Base-by-base conservation (phyloP, 2,797 vertebrate genomes). In the Danio aesculapii region DNA sequence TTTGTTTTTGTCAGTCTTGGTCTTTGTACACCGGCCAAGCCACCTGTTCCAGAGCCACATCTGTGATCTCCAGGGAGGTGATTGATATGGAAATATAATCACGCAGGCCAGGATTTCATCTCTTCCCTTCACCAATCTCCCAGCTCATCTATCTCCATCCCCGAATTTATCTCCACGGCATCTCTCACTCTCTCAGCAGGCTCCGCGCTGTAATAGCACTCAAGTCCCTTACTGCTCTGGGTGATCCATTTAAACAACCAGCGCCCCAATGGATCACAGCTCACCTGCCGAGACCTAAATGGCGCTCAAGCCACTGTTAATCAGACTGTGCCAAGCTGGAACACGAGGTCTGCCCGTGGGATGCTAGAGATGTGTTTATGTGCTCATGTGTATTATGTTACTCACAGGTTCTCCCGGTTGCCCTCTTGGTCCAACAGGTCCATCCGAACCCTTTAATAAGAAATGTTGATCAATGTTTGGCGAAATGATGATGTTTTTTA, bases 331-430 rank as follows among this genome's bases (percentile, higher is more conserved):
- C 86, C 64, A 75, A 79, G 84, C 87, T 52, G 80, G 64, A 46
- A 81, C 67, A 59, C 30, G 9, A 30, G 44, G 57, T 64, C 58
- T 62, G 58, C 62, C 57, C 50, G 13, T 61, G 6, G 62, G 69
- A 39, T 62, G 50, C 72, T 57, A 53, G 44, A 72, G 13, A 39
- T 19, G 50, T 53, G 46, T 67, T 17, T 57, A 57, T 58, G 57
- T 58, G 53, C 41, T 21, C 16, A 16, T 66, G 68, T 21, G 39
- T 81, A 66, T 39, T 50, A 11, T 49, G 17, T 83, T 83, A 96
- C 97, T 97, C 87, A 99, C 97, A 13, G 97, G 92, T 93, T 99
- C 97, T 12, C 97, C 97, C 2, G 97, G 92, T 86, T 97, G 96
- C 70, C 97, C 97, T 77, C 91, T 92, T n/a, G 96, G 95, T 67